Percentiles rank a stretch among this genome's conserved stretches.
Evolutionary conservation across 2,113 vertebrate species (phyloP).

Genomic region (Budorcas taxicolor): DNA sequence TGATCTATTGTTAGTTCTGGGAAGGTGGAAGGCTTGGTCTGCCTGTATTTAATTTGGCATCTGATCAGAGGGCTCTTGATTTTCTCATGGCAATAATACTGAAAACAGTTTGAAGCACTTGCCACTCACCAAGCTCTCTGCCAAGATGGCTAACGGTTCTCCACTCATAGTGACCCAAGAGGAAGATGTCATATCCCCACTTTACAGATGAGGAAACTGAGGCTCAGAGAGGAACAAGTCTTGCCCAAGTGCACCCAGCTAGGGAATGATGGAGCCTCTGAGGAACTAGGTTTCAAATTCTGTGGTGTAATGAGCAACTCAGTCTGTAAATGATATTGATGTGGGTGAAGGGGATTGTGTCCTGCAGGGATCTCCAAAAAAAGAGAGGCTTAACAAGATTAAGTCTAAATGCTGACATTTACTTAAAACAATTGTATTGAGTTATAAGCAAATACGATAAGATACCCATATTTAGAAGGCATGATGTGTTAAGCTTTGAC

Average conservation of each 20-base stretch:
- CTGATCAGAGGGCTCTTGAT: not conserved
- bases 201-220: not conserved
- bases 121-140: too few species aligned
- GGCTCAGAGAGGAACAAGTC: not conserved
- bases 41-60: not conserved
- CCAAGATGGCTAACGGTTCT: not conserved
- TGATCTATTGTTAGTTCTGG: not conserved
- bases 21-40: not conserved
- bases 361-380: not conserved
- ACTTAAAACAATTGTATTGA: not conserved
- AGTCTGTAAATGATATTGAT: rapidly evolving
- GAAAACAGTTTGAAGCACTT: not conserved
- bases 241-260: not conserved
- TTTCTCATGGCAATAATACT: not conserved
- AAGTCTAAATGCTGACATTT: not conserved
- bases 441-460: not conserved
- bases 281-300: not conserved
- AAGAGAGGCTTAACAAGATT: too few species aligned
- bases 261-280: not conserved
- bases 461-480: not conserved
- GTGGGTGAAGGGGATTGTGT: not conserved
- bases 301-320: not conserved
- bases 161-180: not conserved
- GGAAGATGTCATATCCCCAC: not conserved
- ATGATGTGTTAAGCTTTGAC: not conserved